A percentile compares a stretch with the other conserved stretches of the same genome.
Conservation (phyloP, 2,888 invertebrate species). For the Drosophila aldrichi region DNA sequence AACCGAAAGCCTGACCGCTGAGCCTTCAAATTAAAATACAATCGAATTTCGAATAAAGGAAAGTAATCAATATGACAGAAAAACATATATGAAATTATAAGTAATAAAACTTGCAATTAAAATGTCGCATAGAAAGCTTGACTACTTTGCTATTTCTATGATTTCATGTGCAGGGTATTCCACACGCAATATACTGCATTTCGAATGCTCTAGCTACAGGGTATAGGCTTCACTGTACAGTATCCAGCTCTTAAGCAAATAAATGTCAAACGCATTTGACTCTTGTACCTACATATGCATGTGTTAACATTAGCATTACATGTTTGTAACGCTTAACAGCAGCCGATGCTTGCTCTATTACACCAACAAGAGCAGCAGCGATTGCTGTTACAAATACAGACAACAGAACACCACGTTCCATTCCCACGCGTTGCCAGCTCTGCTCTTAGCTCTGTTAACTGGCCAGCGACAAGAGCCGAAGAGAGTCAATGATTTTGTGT, state of each 20-base stretch:
- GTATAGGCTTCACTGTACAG: conserved; percentile 19
- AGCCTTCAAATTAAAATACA: conserved; percentile 70
- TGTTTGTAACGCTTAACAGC: conserved; percentile 24
- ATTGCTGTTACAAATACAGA: conserved; percentile 13
- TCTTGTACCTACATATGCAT: conserved; percentile 2
- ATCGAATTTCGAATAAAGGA: conserved; percentile 53
- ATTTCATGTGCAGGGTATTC: background rate
- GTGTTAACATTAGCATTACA: conserved; percentile 20
- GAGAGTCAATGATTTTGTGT: conserved; percentile 16
- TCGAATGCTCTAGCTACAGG: background rate
- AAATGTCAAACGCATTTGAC: conserved; percentile 20
- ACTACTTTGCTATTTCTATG: too few relatives aligned
- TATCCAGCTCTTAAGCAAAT: conserved; percentile 54
- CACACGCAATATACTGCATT: background rate
- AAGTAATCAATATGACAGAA: conserved; percentile 5
- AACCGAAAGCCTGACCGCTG: conserved; percentile 22
- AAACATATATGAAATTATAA: background rate
- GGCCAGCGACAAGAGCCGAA: background rate
- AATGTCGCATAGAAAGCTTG: background rate
- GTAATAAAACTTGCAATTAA: background rate
- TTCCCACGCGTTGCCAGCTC: conserved; percentile 24
- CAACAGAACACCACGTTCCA: conserved; percentile 26
- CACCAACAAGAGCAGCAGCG: conserved; percentile 3
- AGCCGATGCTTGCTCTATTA: conserved; percentile 3
- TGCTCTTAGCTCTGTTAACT: background rate